Evolutionary conservation across 2,797 vertebrate species (phyloP).

Genomic region (Smutsia temminckii): DNA sequence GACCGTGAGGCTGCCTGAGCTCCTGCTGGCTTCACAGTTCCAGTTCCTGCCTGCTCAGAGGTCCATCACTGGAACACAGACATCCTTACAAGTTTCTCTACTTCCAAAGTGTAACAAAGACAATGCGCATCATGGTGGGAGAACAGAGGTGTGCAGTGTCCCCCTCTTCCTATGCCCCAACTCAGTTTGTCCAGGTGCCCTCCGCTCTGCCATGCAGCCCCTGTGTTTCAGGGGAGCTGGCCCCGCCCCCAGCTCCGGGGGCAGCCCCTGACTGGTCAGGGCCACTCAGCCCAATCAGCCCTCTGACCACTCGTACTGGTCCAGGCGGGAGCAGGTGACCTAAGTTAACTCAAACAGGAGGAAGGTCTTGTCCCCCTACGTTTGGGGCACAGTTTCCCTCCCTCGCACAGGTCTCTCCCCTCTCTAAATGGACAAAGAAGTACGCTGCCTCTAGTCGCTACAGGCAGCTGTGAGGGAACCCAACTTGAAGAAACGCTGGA

Average conservation of each 20-base stretch:
- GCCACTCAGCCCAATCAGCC: background rate
- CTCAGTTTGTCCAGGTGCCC: background rate
- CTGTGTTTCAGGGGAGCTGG: background rate
- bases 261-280: background rate
- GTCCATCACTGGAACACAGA: background rate
- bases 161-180: background rate
- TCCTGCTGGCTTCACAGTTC: background rate
- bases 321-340: background rate
- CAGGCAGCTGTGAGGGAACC: background rate
- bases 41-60: background rate
- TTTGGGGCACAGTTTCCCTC: background rate
- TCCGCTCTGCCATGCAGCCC: background rate
- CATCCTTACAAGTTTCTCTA: background rate
- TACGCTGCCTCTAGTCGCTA: background rate
- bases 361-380: background rate
- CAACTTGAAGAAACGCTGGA: background rate
- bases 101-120: background rate
- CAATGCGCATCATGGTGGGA: background rate
- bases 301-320: background rate
- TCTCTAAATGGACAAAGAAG: background rate
- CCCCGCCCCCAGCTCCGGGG: background rate
- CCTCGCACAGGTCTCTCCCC: background rate
- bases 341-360: background rate
- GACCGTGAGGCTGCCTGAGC: background rate
- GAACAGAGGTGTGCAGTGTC: too few species aligned